These are phyloP conservation scores for Cheilosia variabilis DNA, from an alignment of 2,888 invertebrate genomes.

Conservation along the genomic window DNA sequence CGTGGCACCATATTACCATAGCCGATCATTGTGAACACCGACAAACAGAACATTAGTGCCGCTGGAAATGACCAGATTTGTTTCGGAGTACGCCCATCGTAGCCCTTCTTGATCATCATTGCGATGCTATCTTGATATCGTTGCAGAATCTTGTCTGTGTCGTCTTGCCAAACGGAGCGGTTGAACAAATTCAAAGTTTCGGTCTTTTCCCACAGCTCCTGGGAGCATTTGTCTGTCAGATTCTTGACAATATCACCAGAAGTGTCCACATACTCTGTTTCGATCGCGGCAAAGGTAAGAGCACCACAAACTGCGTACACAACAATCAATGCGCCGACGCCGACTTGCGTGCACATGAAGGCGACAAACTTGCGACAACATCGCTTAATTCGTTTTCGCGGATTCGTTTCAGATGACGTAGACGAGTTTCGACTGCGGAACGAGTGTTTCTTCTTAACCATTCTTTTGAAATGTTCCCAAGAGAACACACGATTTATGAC, in stretches of 20 bases:
- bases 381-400: constrained; percentile 91
- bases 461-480: constrained; percentile 33
- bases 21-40: constrained; percentile 96
- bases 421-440: constrained; percentile 86
- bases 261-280: constrained; percentile 86
- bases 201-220: constrained; percentile 88
- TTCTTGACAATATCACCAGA: constrained; percentile 85
- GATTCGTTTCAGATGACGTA: constrained; percentile 87
- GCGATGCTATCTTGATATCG: constrained; percentile 89
- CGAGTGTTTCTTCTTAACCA: constrained; percentile 84
- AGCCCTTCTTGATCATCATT: constrained; percentile 87
- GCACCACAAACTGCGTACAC: constrained; percentile 95
- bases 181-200: constrained; percentile 89
- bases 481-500: constrained; percentile 3
- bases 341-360: constrained; percentile 96
- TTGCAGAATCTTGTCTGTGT: constrained; percentile 86
- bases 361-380: constrained; percentile 93
- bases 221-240: constrained; percentile 86
- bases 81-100: constrained; percentile 88
- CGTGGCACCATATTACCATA: constrained; percentile 94
- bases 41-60: constrained; percentile 94
- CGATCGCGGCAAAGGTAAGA: constrained; percentile 91
- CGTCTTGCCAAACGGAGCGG: constrained; percentile 86
- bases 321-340: constrained; percentile 94
- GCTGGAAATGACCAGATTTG: constrained; percentile 95